Evolutionary conservation across 2,797 vertebrate genomes (phyloP).

Genomic region (Poecile montanus): DNA sequence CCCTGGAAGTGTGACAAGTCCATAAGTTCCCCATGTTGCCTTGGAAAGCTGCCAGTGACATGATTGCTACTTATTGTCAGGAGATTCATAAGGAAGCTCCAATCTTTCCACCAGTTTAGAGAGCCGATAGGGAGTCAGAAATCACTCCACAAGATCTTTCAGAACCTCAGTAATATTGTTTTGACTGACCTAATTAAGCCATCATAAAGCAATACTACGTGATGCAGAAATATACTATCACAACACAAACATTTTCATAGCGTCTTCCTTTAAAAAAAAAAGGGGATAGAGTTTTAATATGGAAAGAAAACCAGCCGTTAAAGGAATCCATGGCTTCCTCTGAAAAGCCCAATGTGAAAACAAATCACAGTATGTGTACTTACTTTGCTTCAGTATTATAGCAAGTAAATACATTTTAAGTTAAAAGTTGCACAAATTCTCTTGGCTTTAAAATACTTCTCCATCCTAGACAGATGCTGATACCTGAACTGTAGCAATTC

Average conservation of each 20-base stretch:
- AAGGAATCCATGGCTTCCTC: not conserved
- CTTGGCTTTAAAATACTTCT: not conserved
- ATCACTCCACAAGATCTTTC: not conserved
- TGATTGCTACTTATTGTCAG: not conserved
- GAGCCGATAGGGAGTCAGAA: not conserved
- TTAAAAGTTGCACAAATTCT: not conserved
- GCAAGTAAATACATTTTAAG: not conserved
- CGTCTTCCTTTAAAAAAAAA: not conserved
- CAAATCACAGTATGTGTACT: rapidly evolving
- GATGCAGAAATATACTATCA: not conserved
- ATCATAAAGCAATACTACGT: not conserved
- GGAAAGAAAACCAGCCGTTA: not conserved
- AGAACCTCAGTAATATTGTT: not conserved
- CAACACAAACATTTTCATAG: not conserved
- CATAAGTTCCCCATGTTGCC: not conserved
- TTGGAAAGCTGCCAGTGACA: conserved; percentile 12
- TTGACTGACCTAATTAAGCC: not conserved
- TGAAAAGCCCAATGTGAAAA: not conserved
- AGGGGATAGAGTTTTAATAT: not conserved
- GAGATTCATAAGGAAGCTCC: not conserved
- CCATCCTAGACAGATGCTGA: not conserved
- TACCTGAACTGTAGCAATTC: not conserved
- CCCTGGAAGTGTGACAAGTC: not conserved
- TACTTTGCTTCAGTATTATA: not conserved
- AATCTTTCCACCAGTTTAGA: not conserved